These are phyloP conservation scores for Macrophya alboannulata DNA, from an alignment of 2,888 invertebrate species.

Conservation along the genomic window DNA sequence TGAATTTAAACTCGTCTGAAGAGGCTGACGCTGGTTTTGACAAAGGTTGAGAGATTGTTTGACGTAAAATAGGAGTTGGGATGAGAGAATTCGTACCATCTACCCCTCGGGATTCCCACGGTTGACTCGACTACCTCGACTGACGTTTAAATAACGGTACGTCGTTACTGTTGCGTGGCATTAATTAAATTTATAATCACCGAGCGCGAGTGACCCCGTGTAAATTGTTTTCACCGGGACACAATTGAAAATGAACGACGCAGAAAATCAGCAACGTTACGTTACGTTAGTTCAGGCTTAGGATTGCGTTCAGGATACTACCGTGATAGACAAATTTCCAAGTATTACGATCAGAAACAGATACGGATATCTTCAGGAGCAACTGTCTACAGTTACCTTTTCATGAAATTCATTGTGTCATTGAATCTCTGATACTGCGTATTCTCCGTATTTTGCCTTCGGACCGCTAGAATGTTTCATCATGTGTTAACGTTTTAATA, in stretches of 20 bases:
- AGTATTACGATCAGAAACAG: neutral
- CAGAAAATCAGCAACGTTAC: slow-evolving; percentile 10
- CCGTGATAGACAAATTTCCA: neutral
- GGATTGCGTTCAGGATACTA: neutral
- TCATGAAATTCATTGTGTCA: neutral
- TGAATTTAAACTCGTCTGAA: slow-evolving; percentile 5
- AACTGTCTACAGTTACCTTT: neutral
- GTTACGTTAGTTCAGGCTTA: neutral
- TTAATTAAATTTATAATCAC: slow-evolving; percentile 54
- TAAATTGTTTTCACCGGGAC: slow-evolving; percentile 45
- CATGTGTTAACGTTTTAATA: neutral
- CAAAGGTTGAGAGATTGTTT: slow-evolving; percentile 44
- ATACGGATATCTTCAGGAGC: neutral
- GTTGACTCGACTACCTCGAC: slow-evolving; percentile 52
- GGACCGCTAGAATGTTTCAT: neutral
- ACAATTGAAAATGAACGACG: slow-evolving; percentile 34
- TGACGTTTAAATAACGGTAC: slow-evolving; percentile 52
- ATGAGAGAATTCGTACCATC: slow-evolving; percentile 43
- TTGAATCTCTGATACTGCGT: neutral
- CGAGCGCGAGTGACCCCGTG: slow-evolving; percentile 38
- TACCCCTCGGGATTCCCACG: slow-evolving; percentile 53
- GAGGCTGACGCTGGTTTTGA: slow-evolving; percentile 31
- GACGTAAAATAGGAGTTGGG: slow-evolving; percentile 36
- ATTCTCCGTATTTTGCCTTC: neutral
- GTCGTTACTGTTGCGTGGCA: slow-evolving; percentile 51